Conservation (phyloP, 2,888 invertebrate genomes). For the Xestia sexstrigata region DNA sequence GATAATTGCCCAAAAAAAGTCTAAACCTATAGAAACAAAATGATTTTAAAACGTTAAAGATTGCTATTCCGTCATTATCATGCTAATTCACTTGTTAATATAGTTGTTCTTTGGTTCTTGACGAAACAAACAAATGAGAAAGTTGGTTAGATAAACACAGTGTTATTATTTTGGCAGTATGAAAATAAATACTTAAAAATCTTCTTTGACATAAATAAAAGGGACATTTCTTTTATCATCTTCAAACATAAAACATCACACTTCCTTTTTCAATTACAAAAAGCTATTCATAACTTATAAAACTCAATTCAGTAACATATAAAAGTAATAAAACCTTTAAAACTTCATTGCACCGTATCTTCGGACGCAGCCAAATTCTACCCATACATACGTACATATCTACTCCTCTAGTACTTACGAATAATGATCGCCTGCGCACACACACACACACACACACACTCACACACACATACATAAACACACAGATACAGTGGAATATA, state of each 20-base stretch:
- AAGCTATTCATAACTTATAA: conserved; percentile 42
- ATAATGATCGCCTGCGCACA: conserved; percentile 81
- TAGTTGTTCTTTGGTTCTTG: not conserved
- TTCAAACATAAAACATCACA: not conserved
- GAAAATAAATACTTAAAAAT: too few relatives aligned
- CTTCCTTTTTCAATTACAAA: conserved; percentile 12
- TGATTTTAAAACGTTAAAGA: not conserved
- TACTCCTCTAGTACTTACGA: conserved; percentile 86
- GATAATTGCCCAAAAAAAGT: not conserved
- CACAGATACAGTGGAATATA: conserved; percentile 42
- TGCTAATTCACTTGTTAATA: too few relatives aligned
- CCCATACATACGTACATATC: conserved; percentile 55
- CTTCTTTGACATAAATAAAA: not conserved
- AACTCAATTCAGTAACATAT: conserved; percentile 31
- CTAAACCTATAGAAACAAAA: not conserved
- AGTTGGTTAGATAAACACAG: not conserved
- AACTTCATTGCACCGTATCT: conserved; percentile 48
- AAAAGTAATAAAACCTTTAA: conserved; percentile 56
- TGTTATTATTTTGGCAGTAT: not conserved
- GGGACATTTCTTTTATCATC: too few relatives aligned
- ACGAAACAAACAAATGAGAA: not conserved
- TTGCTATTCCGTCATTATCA: not conserved
- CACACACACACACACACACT: conserved; percentile 57
- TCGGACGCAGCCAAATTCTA: conserved; percentile 59
- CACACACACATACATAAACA: conserved; percentile 55